Percentiles rank a stretch among this genome's conserved stretches.
Evolutionary conservation across 2,113 vertebrate genomes (phyloP).

Genomic region (Gymnorhina tibicen): DNA sequence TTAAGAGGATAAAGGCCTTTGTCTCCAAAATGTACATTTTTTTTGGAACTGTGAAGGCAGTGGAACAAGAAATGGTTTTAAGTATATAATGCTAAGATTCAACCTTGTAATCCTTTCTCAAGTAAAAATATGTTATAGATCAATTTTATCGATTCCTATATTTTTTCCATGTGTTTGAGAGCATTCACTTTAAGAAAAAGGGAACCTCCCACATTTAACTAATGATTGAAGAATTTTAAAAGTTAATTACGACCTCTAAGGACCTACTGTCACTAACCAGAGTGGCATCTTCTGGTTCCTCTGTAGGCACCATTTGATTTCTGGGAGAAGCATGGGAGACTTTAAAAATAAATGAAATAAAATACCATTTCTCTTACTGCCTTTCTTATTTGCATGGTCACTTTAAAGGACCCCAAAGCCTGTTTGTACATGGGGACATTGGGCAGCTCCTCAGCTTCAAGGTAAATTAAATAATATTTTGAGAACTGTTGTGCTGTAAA

Average conservation of each 20-base stretch:
- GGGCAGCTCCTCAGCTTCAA: neutral
- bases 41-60: neutral
- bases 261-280: neutral
- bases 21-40: constrained; percentile 29
- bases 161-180: neutral
- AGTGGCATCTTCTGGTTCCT: neutral
- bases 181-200: neutral
- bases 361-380: neutral
- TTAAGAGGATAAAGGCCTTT: constrained; percentile 47
- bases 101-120: constrained; percentile 3
- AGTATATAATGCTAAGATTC: neutral
- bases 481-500: neutral
- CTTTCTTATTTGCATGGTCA: neutral
- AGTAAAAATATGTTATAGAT: constrained; percentile 13
- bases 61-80: constrained; percentile 26
- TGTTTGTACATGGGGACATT: neutral
- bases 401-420: neutral
- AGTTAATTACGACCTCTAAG: neutral
- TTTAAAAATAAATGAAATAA: neutral
- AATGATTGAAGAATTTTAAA: neutral
- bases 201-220: neutral
- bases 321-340: neutral
- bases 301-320: neutral
- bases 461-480: neutral
- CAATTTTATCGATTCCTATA: neutral